phyloP scores from a whole-genome alignment of 1,140 invertebrate species.

The Nasonia longicornis region DNA sequence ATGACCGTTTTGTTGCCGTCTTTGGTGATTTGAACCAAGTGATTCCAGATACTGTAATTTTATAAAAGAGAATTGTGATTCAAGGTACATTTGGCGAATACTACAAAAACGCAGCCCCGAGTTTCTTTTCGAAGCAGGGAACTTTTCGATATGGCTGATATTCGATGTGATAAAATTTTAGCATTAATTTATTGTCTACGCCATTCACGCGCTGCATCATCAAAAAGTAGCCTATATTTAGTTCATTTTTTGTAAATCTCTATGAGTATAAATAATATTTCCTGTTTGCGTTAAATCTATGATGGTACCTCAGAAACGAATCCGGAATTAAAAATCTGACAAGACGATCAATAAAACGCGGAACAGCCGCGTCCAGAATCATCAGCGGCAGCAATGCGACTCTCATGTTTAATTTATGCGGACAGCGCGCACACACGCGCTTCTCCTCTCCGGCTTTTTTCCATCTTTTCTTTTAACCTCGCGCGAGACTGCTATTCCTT shows the following conservation, averaged over 20 bases:
- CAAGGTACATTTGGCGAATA: no score
- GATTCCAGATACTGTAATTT: constrained; percentile 86
- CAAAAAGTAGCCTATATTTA: no score
- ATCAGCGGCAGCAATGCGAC: background rate
- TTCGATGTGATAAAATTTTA: background rate
- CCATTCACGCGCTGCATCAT: no score
- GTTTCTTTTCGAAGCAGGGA: background rate
- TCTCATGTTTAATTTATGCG: constrained; percentile 54
- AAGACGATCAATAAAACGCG: background rate
- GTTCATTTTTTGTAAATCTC: no score
- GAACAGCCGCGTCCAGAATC: background rate
- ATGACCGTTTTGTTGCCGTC: constrained; percentile 89
- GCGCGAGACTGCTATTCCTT: constrained; percentile 43
- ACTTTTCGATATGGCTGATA: background rate
- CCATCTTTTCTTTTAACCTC: constrained; percentile 44
- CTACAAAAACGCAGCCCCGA: no score
- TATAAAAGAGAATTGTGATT: background rate
- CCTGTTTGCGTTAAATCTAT: no score
- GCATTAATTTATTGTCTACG: no score
- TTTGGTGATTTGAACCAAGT: constrained; percentile 86
- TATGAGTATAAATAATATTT: no score
- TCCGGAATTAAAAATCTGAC: background rate
- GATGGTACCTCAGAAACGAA: background rate
- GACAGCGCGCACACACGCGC: background rate
- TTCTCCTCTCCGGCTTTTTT: background rate